A percentile compares a stretch with the other conserved stretches of the same genome.
These are phyloP conservation scores for Neopelma chrysocephalum DNA, from an alignment of 2,797 vertebrate genomes.

Conservation along the genomic window DNA sequence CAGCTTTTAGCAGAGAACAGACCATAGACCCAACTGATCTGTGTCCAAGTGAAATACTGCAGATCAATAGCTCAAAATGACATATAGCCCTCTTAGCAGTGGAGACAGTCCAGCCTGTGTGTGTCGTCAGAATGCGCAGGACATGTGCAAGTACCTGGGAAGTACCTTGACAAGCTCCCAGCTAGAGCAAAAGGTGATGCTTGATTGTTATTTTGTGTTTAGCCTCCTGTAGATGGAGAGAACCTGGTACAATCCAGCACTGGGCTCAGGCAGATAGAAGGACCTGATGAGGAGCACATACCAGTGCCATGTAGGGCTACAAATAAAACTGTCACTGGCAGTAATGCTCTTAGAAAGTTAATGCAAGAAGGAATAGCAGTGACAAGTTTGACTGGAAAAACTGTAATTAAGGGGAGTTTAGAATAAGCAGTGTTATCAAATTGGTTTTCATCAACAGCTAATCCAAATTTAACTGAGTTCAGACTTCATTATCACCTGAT, in stretches of 20 bases:
- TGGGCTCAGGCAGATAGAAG: neutral
- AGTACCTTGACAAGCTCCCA: neutral
- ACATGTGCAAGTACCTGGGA: neutral
- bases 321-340: neutral
- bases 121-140: neutral
- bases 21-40: rapidly evolving
- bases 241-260: neutral
- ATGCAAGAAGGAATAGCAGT: neutral
- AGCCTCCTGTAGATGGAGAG: neutral
- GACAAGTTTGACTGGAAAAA: neutral
- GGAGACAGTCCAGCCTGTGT: rapidly evolving
- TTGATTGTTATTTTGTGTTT: neutral
- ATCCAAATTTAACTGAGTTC: neutral
- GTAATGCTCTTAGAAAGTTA: neutral
- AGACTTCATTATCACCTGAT: neutral
- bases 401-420: neutral
- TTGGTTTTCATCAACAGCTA: neutral
- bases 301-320: neutral
- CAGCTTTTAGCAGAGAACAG: neutral
- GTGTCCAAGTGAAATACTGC: neutral
- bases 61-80: neutral
- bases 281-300: neutral
- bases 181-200: neutral
- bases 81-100: neutral
- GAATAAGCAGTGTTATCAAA: neutral